phyloP scores from a whole-genome alignment of 2,888 invertebrate genomes.

The Tricholauxania praeusta region DNA sequence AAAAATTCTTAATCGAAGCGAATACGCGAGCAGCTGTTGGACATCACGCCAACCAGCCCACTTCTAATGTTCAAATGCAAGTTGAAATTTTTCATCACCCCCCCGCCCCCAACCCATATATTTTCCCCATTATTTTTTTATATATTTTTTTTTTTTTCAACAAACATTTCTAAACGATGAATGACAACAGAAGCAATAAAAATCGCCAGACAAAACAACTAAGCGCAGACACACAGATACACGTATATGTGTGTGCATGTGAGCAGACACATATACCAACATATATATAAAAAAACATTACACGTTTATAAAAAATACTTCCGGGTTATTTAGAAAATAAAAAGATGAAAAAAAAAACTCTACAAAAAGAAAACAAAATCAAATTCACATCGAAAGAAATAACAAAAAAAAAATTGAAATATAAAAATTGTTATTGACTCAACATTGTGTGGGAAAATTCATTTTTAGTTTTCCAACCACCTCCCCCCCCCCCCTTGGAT shows the following conservation, averaged over 20 bases:
- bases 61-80: too few species aligned
- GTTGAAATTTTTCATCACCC: not conserved
- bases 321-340: slow-evolving; percentile 39
- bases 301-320: slow-evolving; percentile 14
- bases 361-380: slow-evolving; percentile 8
- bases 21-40: not conserved
- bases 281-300: not conserved
- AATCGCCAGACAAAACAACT: slow-evolving; percentile 32
- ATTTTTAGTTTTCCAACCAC: not conserved
- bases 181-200: slow-evolving; percentile 24
- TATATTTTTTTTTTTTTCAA: not conserved
- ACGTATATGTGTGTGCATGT: slow-evolving; percentile 18
- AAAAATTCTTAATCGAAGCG: slow-evolving; percentile 31
- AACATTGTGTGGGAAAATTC: slow-evolving; percentile 2
- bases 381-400: slow-evolving; percentile 18
- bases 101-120: not conserved
- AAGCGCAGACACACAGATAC: slow-evolving; percentile 22
- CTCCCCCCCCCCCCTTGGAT: not conserved
- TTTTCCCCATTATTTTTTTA: slow-evolving; percentile 20
- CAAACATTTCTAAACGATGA: slow-evolving; percentile 26
- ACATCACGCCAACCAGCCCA: too few species aligned
- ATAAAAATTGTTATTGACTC: slow-evolving; percentile 15
- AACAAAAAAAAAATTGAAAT: not conserved
- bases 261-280: slow-evolving; percentile 19
- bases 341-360: slow-evolving; percentile 8